Base-by-base conservation (phyloP, 2,888 invertebrate species). In the Lasioglossum morio region DNA sequence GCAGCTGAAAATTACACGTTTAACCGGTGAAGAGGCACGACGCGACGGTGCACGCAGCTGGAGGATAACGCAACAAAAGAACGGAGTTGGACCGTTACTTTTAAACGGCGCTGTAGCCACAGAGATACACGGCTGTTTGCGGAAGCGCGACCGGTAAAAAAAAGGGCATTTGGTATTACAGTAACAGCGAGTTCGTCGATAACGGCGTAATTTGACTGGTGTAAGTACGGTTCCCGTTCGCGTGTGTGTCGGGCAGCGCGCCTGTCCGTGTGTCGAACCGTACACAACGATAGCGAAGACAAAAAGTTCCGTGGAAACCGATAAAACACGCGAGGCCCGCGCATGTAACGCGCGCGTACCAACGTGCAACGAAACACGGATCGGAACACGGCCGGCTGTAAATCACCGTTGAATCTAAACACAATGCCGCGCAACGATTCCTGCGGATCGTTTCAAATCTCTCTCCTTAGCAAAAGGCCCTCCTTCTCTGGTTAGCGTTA, bases 401-500 rank as follows among this genome's bases (percentile, higher is more conserved):
- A 90, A 90, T 90, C 90, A 88, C 73, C 77, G 82, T 78, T 81
- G 81, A 84, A 87, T 84, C 87, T 87, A 89, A 90, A 88, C 86
- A 90, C 89, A 88, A 88, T 88, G 79, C 82, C 53, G 53, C 48
- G 48, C 80, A 75, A 77, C 87, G 86, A 83, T 88, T 66, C 82
- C 78, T 84, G 82, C 72, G 76, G 82, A 85, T 83, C 85, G 88
- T 83, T 84, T 89, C 87, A 82, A 88, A 86, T 87, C 89, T 87
- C 30, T 53, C 53, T 53, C 84, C 81, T 84, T 88, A 85, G 82
- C 72, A 77, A 23, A 77, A 23, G 23, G 23, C 53, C 23, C 53
- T 53, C 53, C 10, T 53, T 53, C 53, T 53, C 53, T 60, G 53
- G 60, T 74, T 74, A 66, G 53, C 76, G 77, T 78, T 77, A 23